Evolutionary conservation across 2,888 invertebrate genomes (phyloP), one percentile per base, ranked within the genome.

Genomic region (Stenchaetothrips biformis): DNA sequence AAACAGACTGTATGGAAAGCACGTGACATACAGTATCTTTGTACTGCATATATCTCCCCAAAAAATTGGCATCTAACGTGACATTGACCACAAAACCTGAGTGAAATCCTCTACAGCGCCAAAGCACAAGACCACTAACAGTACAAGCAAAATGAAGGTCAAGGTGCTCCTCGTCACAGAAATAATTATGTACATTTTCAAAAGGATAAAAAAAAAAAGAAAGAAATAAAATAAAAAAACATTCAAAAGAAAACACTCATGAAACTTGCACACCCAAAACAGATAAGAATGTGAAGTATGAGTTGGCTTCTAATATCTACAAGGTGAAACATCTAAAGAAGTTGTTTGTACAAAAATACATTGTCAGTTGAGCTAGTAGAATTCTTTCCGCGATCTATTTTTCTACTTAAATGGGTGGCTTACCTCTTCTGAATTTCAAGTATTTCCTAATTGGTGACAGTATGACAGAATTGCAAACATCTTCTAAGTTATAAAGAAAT

Each of bases 351-450:
- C 18, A 59, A 59, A 18, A 18, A 16, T 59, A 59, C 6, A 13
- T 59, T 18, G 16, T 59, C 13, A 59, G 18, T 18, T 13, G 16
- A 59, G 13, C 59, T 59, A 2, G 16, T 6, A 13, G 16, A 59
- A 13, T 25, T 25, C 25, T 25, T 21, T 25, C 1, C 25, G 25
- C 53, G 6, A 3, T 59, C 59, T 59, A 59, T 13, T 59, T 59
- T 13, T 59, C 18, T 59, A 59, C 6, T 18, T 9, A 18, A 1
- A 59, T 13, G 21, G 11, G 25, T 21, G 25, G 67, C 67, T 74
- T 25, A 74, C 67, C 67, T 74, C 67, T 25, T 74, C 7, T 74
- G 67, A 21, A 74, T 25, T 74, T 74, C 67, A 74, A 74, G 67
- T 25, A 74, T 74, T 11, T 25, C 25, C 25, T 74, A 11, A 21